Percentiles rank a stretch among this genome's conserved stretches.
phyloP scores from a whole-genome alignment of 2,113 vertebrate genomes.

The Pterocles gutturalis region DNA sequence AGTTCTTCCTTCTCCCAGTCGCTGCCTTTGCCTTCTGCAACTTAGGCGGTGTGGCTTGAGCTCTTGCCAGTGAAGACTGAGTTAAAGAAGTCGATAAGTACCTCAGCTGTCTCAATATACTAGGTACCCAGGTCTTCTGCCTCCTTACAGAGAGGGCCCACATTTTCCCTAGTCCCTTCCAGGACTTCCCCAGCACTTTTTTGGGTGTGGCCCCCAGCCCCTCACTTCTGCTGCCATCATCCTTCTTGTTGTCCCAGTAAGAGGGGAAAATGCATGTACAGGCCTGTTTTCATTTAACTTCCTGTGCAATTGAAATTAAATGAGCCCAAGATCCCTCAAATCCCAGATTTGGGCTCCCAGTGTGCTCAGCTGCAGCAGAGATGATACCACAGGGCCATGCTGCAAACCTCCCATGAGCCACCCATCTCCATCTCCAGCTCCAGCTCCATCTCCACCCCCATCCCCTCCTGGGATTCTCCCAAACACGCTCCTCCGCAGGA shows the following conservation, averaged over 20 bases:
- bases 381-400: background rate
- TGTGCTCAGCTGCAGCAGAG: background rate
- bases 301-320: background rate
- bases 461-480: background rate
- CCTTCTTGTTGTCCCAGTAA: background rate
- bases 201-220: accelerated
- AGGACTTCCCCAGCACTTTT: background rate
- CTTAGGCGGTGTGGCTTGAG: too few relatives aligned
- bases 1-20: too few relatives aligned
- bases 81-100: too few relatives aligned
- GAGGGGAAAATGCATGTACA: background rate
- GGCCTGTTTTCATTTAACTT: slow-evolving; percentile 30
- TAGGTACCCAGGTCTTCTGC: too few relatives aligned
- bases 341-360: background rate
- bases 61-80: too few relatives aligned
- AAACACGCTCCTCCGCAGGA: background rate
- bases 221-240: background rate
- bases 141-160: too few relatives aligned
- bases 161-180: too few relatives aligned
- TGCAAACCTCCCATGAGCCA: background rate
- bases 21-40: too few relatives aligned
- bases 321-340: background rate
- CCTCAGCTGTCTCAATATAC: too few relatives aligned
- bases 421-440: background rate
- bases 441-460: background rate